Evolutionary conservation across 1,140 invertebrate species (phyloP).

Genomic region (Platyura marginata): DNA sequence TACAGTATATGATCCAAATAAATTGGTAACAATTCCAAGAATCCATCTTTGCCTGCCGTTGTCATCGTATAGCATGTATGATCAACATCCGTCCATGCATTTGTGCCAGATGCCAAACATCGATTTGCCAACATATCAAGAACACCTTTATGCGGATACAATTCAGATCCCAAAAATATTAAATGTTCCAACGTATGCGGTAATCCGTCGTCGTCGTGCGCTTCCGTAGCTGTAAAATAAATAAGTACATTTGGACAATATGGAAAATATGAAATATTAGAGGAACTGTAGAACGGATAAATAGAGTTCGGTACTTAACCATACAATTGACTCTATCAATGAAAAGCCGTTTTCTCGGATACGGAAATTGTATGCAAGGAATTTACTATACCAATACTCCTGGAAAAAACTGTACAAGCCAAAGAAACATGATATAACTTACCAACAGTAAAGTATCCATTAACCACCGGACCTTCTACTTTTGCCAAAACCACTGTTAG

Average conservation of each 20-base stretch:
- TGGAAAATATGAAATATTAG: no score
- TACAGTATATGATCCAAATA: slow-evolving; percentile 81
- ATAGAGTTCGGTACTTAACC: no score
- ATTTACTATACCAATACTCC: no score
- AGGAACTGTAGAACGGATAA: no score
- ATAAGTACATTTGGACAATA: not conserved
- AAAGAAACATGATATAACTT: slow-evolving; percentile 18
- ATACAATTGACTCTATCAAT: not conserved
- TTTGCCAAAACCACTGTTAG: slow-evolving; percentile 62
- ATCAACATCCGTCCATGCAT: slow-evolving; percentile 53
- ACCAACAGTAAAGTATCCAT: slow-evolving; percentile 75
- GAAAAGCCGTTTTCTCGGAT: no score
- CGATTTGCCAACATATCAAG: slow-evolving; percentile 75
- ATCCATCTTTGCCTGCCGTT: slow-evolving; percentile 72
- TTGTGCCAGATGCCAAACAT: slow-evolving; percentile 77
- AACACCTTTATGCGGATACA: slow-evolving; percentile 80
- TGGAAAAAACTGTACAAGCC: no score
- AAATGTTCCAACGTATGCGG: slow-evolving; percentile 87
- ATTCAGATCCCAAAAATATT: slow-evolving; percentile 76
- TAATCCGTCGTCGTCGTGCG: slow-evolving; percentile 77
- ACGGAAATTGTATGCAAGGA: no score
- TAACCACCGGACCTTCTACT: slow-evolving; percentile 69
- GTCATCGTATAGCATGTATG: slow-evolving; percentile 79
- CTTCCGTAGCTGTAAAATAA: slow-evolving; percentile 57
- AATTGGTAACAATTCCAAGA: slow-evolving; percentile 72